Evolutionary conservation across 2,888 invertebrate species (phyloP).

Genomic region (Nephrocerus scutellatus): DNA sequence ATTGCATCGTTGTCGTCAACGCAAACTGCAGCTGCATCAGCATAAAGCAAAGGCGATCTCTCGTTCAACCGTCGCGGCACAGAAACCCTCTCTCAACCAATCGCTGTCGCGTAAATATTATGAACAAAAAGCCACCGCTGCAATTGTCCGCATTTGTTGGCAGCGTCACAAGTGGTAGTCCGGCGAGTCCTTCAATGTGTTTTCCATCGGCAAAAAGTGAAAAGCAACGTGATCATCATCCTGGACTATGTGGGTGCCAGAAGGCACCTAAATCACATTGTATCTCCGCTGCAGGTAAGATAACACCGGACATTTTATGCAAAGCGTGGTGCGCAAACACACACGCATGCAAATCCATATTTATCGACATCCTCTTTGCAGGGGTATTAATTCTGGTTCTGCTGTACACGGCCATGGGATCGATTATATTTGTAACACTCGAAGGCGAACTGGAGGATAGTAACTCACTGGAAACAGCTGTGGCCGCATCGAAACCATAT

Average conservation of each 20-base stretch:
- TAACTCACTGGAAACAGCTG: conserved; percentile 53
- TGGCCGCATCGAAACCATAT: conserved; percentile 59
- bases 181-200: conserved; percentile 31
- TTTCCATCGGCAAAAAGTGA: conserved; percentile 35
- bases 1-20: no score
- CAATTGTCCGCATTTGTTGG: conserved; percentile 41
- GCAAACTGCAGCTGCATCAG: no score
- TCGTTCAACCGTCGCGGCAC: no score
- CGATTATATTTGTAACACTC: conserved; percentile 80
- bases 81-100: no score
- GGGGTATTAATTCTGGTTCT: conserved; percentile 63
- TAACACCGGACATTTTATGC: no score
- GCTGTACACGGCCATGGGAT: conserved; percentile 86
- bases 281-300: conserved; percentile 47
- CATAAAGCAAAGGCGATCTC: no score
- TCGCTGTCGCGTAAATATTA: conserved; percentile 27
- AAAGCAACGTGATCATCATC: conserved; percentile 37
- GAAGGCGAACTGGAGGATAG: conserved; percentile 59
- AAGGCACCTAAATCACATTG: conserved; percentile 48
- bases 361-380: conserved; percentile 26
- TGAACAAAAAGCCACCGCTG: conserved; percentile 45
- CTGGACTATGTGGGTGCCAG: conserved; percentile 44
- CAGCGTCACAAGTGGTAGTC: conserved; percentile 1
- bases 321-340: no score
- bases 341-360: no score